A percentile compares a stretch with the other conserved stretches of the same genome.
Conservation (phyloP, 2,888 invertebrate genomes). For the Pheosia tremula region DNA sequence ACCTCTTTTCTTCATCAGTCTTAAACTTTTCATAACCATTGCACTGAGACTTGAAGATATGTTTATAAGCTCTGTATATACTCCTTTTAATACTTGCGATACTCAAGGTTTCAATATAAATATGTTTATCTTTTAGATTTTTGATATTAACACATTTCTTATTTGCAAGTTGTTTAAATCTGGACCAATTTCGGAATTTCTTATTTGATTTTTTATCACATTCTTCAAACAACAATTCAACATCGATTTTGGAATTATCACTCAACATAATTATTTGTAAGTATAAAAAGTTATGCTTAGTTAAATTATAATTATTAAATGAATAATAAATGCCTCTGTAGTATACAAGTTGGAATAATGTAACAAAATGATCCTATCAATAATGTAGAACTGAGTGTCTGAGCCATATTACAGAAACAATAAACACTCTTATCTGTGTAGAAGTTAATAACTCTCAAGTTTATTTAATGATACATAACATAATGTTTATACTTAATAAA, state of each 20-base stretch:
- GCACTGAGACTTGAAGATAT: constrained; percentile 69
- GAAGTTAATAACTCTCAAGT: constrained; percentile 63
- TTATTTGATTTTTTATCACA: constrained; percentile 20
- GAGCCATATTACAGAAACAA: constrained; percentile 40
- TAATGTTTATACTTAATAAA: too few species aligned
- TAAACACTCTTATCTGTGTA: constrained; percentile 69
- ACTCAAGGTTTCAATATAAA: constrained; percentile 68
- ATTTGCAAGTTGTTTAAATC: constrained; percentile 54
- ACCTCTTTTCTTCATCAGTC: constrained; percentile 90
- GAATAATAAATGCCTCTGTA: constrained; percentile 14
- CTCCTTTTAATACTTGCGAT: constrained; percentile 66
- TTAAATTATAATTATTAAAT: constrained; percentile 4
- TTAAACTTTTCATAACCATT: constrained; percentile 86
- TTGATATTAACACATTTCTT: constrained; percentile 52
- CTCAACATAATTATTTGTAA: constrained; percentile 26
- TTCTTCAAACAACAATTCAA: constrained; percentile 31
- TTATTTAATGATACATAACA: constrained; percentile 47
- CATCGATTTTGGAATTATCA: constrained; percentile 21
- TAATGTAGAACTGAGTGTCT: constrained; percentile 36
- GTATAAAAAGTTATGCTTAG: background rate
- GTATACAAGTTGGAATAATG: constrained; percentile 23
- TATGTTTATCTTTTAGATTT: constrained; percentile 53
- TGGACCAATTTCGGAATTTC: constrained; percentile 51
- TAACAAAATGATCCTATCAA: constrained; percentile 40
- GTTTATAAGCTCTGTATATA: constrained; percentile 67